Base-by-base conservation (phyloP, 2,113 vertebrate species). In the Lophochroa leadbeateri region DNA sequence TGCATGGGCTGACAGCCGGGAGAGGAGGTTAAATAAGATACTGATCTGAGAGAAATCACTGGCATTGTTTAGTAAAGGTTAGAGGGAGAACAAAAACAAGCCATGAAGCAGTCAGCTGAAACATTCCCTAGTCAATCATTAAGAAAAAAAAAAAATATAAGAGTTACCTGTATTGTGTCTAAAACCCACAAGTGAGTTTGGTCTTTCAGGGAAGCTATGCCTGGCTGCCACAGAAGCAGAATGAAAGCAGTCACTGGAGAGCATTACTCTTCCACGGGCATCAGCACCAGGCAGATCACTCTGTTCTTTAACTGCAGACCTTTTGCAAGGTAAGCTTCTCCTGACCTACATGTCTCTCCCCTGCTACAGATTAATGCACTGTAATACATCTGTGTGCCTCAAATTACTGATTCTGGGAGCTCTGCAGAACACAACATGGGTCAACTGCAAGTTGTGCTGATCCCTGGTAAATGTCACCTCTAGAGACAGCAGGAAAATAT, bases 31-130 rank as follows among this genome's bases (percentile, higher is more conserved):
- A 90, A 77, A 53, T 18, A 31, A 65, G 57, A 86, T 5, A 72
- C 19, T 7, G 21, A 84, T 52, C 49, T 63, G 65, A 90, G 39
- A 96, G 86, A 93, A 92, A 96, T 71, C 71, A 58, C 44, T 75
- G 76, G 65, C 55, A 61, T 65, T 68, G 90, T 72, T 94, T 97
- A 98, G 97, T 94, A 96, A n/a, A 96, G 92, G 89, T 97, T 97
- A 98, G 93, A 91, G 88, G 86, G 58, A 81, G 74, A 82, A 65
- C 68, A 89, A 80, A 88, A 94, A 63, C 0, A 85, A 86, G 60
- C 57, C 69, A 76, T 71, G 39, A 78, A 93, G 91, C 93, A 88
- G 41, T 47, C 69, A 82, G 76, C 39, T 68, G 37, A 58, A 92
- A 72, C 81, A 70, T 90, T 83, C 76, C 47, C 67, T 47, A 68